Conservation (phyloP, 1,140 invertebrate genomes). For the Trichonephila clavipes region DNA sequence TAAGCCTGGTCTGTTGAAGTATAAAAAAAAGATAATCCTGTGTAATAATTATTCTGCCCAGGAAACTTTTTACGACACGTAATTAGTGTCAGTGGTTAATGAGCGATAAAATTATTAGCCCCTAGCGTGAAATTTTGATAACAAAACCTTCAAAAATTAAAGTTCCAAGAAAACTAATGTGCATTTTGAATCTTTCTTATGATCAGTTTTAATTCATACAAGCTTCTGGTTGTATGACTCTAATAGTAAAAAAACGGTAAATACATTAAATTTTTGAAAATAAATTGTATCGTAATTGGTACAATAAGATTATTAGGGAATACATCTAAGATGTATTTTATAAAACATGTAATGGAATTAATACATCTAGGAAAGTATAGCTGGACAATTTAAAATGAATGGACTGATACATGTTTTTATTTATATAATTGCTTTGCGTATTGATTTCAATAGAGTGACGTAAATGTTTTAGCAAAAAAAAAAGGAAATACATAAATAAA, state of each 20-base stretch:
- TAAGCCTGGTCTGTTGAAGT: background rate
- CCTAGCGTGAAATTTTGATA: conserved; percentile 66
- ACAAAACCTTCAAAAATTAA: conserved; percentile 21
- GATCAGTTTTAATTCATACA: background rate
- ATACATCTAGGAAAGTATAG: too few relatives aligned
- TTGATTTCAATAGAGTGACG: too few relatives aligned
- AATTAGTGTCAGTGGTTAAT: conserved; percentile 70
- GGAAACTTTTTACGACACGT: conserved; percentile 45
- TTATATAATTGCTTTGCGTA: too few relatives aligned
- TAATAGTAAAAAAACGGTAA: background rate
- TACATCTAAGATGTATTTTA: too few relatives aligned
- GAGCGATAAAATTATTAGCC: conserved; percentile 62
- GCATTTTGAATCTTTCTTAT: background rate
- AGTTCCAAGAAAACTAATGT: background rate
- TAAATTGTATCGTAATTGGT: background rate
- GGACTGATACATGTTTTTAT: too few relatives aligned
- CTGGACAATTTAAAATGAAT: too few relatives aligned
- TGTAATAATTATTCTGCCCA: conserved; percentile 2
- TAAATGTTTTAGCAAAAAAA: too few relatives aligned
- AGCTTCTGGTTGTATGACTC: background rate
- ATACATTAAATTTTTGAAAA: background rate
- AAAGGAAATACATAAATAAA: too few relatives aligned
- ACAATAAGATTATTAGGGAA: too few relatives aligned
- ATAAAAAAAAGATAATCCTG: conserved; percentile 2
- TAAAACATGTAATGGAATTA: too few relatives aligned